Evolutionary conservation across 2,888 invertebrate species (phyloP), one percentile per base, ranked within the genome.

Genomic region (Gnatocerus cornutus): DNA sequence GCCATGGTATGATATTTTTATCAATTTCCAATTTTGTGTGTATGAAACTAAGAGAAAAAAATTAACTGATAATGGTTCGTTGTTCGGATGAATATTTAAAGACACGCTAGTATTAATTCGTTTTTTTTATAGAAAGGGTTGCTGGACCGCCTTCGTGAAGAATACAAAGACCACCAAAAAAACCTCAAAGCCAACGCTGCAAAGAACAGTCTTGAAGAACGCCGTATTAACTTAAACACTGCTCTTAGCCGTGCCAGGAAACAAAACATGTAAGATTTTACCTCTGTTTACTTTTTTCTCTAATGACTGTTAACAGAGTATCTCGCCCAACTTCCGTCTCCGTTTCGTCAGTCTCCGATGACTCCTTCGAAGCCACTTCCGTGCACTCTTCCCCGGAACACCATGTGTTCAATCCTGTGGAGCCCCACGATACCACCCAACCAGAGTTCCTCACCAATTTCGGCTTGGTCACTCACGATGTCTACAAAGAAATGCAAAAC

Each of bases 401-500:
- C 10, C 41, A 77, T 5, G 62, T 73, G 6, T 73, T 69, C 56
- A 73, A 77, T 58, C 83, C 84, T 0, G 71, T 80, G n/a, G 75
- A 78, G 48, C 83, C 84, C 4, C 82, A 84, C 46, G 83, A 84
- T 68, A 62, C 84, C 13, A 74, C 78, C 10, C 86, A 88, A 76
- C 58, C 82, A 4, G 83, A 83, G 55, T 88, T 87, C 71, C 78
- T 88, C 33, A 82, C 76, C 16, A 82, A 82, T 66, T 85, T 88
- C 61, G 85, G 85, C 16, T 80, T 89, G 53, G 86, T 86, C 52
- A 88, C 88, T 5, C 85, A 84, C 33, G 84, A 84, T 37, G 83
- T 83, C 10, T 86, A 82, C 71, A 82, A 83, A 39, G 88, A 88
- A 76, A 82, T 88, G 77, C 87, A 87, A 74, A 87, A 87, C 69